phyloP scores from a whole-genome alignment of 2,113 vertebrate genomes.

The Lontra canadensis region DNA sequence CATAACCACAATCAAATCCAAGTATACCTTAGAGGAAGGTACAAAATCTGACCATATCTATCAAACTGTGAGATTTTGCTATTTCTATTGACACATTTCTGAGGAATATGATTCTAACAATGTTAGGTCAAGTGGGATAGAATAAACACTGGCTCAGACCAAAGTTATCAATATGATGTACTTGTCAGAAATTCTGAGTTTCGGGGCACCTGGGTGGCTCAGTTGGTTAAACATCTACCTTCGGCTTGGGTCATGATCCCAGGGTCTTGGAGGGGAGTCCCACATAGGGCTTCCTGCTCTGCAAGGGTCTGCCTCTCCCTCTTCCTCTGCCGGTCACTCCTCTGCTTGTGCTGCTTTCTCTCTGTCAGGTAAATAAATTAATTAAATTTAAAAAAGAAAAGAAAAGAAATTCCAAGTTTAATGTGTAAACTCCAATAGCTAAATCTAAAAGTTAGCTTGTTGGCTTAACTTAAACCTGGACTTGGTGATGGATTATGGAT shows the following conservation, averaged over 20 bases:
- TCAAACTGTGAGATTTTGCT: neutral
- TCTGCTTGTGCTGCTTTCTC: no score
- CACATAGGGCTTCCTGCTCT: no score
- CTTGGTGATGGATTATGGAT: neutral
- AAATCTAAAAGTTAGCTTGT: neutral
- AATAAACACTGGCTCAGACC: neutral
- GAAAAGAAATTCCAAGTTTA: neutral
- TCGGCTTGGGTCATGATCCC: no score
- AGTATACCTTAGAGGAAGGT: neutral
- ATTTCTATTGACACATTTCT: neutral
- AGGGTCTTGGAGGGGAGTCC: no score
- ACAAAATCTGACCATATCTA: neutral
- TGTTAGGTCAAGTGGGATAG: neutral
- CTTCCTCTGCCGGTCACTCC: no score
- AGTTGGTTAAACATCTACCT: no score
- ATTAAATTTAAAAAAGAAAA: no score
- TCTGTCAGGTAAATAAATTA: no score
- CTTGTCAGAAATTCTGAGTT: neutral
- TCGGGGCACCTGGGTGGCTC: no score
- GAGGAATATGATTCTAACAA: neutral
- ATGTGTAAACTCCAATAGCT: neutral
- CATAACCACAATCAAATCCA: neutral
- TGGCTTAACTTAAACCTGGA: neutral
- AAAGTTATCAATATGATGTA: neutral
- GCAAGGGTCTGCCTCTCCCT: no score